Evolutionary conservation across 1,140 invertebrate genomes (phyloP), one percentile per base, ranked within the genome.

Genomic region (Drosophila simulans): DNA sequence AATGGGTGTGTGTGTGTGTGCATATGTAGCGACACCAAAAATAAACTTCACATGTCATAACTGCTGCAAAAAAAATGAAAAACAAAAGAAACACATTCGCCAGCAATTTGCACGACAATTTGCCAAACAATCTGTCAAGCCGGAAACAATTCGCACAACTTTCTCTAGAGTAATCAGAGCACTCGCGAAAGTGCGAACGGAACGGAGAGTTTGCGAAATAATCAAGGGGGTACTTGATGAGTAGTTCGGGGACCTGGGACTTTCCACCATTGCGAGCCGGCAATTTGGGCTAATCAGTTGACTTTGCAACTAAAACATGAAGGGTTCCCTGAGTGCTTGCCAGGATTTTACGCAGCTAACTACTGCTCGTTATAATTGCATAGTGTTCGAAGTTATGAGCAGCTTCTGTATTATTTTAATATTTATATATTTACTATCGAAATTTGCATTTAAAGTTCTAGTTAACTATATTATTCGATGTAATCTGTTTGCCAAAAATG

Each of bases 61-160:
- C 40, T 45, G 42, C 57, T 37, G 42, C 53, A 13, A 52, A 43
- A 10, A 37, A 10, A 37, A 11, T 4, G 4, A 13, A 39, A 12
- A 13, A 5, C 11, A 39, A 39, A 39, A 39, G 37, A 13, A 39
- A 39, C 31, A 39, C 65, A 51, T 54, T 66, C 64, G 63, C 42
- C 64, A 15, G 64, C 48, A 68, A 69, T 70, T 56, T 70, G 66
- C 64, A 69, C 64, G 49, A 70, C 52, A 69, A 70, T 70, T 70
- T 70, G 66, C 66, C 66, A 70, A 70, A 70, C 66, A 70, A 70
- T 70, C 66, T 56, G 64, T 70, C 66, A 69, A 70, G 51, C 34
- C 66, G 57, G 58, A 63, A 65, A 63, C 62, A 65, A 40, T 65
- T 69, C 49, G 42, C 51, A 35, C 46, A 70, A 70, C 64, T 70